Conservation (phyloP, 1,140 invertebrate species). For the Cardiocondyla obscurior region DNA sequence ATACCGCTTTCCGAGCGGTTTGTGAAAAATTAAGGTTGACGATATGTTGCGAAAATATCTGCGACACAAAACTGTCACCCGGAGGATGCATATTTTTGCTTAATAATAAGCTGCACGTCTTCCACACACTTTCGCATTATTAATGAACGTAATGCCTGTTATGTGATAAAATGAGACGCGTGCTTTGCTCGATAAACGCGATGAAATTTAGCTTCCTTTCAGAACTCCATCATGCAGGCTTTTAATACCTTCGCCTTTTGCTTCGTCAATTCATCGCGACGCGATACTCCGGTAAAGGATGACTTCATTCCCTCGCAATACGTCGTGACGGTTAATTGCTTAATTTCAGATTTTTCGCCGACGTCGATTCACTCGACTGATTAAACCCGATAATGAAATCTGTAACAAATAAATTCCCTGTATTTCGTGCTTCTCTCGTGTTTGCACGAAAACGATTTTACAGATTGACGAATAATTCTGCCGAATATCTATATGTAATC, state of each 20-base stretch:
- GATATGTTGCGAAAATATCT: not conserved
- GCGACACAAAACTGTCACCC: not conserved
- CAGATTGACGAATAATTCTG: conserved; percentile 16
- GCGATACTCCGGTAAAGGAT: not conserved
- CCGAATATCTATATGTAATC: not conserved
- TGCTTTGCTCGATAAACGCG: conserved; percentile 9
- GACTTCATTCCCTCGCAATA: conserved; percentile 20
- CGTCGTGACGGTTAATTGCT: conserved; percentile 17
- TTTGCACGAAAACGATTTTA: conserved; percentile 24
- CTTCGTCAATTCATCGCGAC: not conserved
- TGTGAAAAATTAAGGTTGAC: not conserved
- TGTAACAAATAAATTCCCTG: conserved; percentile 16
- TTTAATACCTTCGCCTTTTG: conserved; percentile 14
- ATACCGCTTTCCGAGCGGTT: not conserved
- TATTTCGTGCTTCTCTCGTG: not conserved
- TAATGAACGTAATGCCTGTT: conserved; percentile 18
- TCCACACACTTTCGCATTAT: not conserved
- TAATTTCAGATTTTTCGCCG: conserved; percentile 24
- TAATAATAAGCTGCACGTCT: not conserved
- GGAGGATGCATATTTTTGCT: not conserved
- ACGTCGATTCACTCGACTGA: conserved; percentile 15
- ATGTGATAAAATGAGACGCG: conserved; percentile 25
- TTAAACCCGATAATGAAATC: conserved; percentile 26
- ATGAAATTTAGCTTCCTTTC: conserved; percentile 40
- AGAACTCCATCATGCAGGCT: conserved; percentile 4